These are phyloP conservation scores for Heliothis subflexa DNA, from an alignment of 1,140 invertebrate species.

Conservation along the genomic window DNA sequence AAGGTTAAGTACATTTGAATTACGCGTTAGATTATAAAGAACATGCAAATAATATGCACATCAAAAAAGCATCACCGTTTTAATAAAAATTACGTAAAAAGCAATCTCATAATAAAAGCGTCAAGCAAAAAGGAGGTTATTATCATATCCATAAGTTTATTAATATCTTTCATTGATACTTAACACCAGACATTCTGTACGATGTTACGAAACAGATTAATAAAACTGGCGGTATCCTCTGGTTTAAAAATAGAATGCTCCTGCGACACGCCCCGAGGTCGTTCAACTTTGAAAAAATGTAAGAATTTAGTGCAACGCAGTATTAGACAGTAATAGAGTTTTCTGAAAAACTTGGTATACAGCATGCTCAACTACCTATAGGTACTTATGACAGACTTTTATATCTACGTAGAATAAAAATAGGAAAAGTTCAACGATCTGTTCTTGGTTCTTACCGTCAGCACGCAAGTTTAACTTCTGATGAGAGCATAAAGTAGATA, in stretches of 20 bases:
- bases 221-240: not conserved
- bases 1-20: too few relatives aligned
- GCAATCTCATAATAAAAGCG: not conserved
- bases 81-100: too few relatives aligned
- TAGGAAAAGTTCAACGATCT: too few relatives aligned
- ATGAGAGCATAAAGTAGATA: too few relatives aligned
- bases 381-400: too few relatives aligned
- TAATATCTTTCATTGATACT: conserved; percentile 13
- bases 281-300: conserved; percentile 47
- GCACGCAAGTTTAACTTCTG: too few relatives aligned
- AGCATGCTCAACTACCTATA: too few relatives aligned
- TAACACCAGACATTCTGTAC: not conserved
- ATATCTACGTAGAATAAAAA: too few relatives aligned
- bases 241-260: conserved; percentile 51
- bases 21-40: too few relatives aligned
- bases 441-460: too few relatives aligned
- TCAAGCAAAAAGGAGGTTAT: not conserved
- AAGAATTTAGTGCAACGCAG: not conserved
- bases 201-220: not conserved
- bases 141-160: not conserved
- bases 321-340: not conserved
- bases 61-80: too few relatives aligned
- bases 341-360: not conserved
- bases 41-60: too few relatives aligned
- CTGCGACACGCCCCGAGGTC: conserved; percentile 51